Evolutionary conservation across 2,113 vertebrate species (phyloP), one percentile per base, ranked within the genome.

Genomic region (Romanogobio albipinnatus): DNA sequence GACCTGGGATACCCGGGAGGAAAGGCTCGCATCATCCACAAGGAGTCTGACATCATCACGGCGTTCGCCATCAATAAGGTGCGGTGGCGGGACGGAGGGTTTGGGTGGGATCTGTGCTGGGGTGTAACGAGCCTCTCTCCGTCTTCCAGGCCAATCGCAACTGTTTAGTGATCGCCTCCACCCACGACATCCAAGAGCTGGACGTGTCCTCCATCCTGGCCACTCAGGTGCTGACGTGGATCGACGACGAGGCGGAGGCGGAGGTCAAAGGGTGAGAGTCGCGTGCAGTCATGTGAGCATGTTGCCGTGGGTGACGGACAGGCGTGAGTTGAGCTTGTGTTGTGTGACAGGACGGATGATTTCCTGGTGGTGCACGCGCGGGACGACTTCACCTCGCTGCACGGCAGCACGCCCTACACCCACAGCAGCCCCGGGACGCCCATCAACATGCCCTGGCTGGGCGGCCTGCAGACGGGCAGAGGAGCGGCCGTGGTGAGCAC

Each of bases 31-130:
- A 95, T 99, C 89, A 97, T 99, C 92, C 98, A 99, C 90, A 99
- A 99, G 92, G 98, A 99, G 73, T 97, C 98, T 3, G 98, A 99
- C 93, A 98, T 99, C 94, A 98, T 99, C 93, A 98, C 98, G 88
- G 98, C 98, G 10, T 99, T 99, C 91, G 95, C 98, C 76, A 96
- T 99, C 91, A 99, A 99, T 90, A 98, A 98, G 96, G 98, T 99
- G 13, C 61, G 1, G 24, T 14, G 39, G 26, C 5, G 43, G 1
- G 51, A 33, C 13, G 33, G 33, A 2, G 33, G 33, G 36, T 24
- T 53, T 26, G 9, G 49, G 17, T 33, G 43, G 14, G 7, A 2
- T 62, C 11, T 49, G 58, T 11, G 19, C 24, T 24, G 29, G 22
- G n/a, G 9, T 56, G 19, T 59, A n/a, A 14, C 59, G 36, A 22